Conservation (phyloP, 2,113 vertebrate species). For the Tachuris rubrigastra region DNA sequence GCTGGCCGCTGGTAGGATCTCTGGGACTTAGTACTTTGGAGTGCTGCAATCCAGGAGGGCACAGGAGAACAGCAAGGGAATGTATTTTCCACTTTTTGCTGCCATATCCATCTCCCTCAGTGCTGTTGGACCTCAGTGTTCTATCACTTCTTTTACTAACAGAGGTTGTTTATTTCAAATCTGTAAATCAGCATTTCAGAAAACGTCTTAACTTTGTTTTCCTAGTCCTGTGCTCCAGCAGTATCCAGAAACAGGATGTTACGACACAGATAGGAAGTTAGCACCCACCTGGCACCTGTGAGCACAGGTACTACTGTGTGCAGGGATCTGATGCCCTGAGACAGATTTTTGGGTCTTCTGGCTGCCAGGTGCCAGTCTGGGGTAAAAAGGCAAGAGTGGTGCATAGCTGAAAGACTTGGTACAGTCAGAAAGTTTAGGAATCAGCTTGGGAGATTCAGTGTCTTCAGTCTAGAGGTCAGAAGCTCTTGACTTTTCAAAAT, state of each 20-base stretch:
- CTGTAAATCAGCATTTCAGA: neutral
- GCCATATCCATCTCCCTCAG: neutral
- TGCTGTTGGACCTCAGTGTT: neutral
- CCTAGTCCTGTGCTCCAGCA: neutral
- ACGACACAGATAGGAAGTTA: neutral
- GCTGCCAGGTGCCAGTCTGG: neutral
- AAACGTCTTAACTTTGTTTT: neutral
- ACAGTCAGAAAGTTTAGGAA: neutral
- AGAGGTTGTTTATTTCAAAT: neutral
- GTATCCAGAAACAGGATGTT: neutral
- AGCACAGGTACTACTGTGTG: neutral
- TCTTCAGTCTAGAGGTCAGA: neutral
- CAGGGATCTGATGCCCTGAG: neutral
- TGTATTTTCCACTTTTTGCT: neutral
- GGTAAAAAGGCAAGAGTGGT: neutral
- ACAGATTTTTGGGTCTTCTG: neutral
- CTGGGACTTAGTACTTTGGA: neutral
- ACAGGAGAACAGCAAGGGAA: neutral
- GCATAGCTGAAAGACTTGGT: neutral
- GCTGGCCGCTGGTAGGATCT: neutral
- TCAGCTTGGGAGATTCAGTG: neutral
- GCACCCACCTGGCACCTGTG: fast-evolving
- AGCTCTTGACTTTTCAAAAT: neutral
- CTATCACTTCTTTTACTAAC: neutral
- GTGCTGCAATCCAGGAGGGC: neutral